Evolutionary conservation across 2,113 vertebrate genomes (phyloP).

Genomic region (Syrrhaptes paradoxus): DNA sequence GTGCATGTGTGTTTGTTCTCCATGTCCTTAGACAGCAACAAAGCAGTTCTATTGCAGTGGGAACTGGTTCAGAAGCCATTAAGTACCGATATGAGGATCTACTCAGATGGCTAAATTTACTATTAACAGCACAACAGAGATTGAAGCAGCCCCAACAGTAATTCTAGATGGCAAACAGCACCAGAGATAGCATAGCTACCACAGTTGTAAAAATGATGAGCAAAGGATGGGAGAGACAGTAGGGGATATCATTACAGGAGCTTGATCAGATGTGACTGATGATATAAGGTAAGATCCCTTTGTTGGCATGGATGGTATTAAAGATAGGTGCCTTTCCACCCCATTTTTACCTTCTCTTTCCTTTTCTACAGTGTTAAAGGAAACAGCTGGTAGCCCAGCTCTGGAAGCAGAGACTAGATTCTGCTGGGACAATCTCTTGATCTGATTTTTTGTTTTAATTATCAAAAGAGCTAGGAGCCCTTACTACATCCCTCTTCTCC

Average conservation of each 20-base stretch:
- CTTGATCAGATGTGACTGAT: not conserved
- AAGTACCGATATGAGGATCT: not conserved
- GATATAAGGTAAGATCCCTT: not conserved
- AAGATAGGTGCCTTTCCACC: not conserved
- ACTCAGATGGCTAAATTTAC: slow-evolving; percentile 15
- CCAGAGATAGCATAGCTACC: not conserved
- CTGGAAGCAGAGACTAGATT: not conserved
- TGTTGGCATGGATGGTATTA: not conserved
- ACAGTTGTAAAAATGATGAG: not conserved
- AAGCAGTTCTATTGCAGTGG: not conserved
- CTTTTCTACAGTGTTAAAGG: not conserved
- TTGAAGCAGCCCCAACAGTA: not conserved
- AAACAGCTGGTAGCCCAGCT: not conserved
- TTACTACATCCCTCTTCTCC: not conserved
- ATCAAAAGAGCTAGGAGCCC: not conserved
- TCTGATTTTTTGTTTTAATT: not conserved
- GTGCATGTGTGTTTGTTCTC: not conserved
- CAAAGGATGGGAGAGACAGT: not conserved
- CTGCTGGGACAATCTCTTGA: not conserved
- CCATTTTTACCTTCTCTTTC: not conserved
- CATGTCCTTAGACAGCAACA: slow-evolving; percentile 23
- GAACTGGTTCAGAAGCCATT: slow-evolving; percentile 31
- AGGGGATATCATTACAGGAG: not conserved
- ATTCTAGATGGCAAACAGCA: slow-evolving; percentile 16
- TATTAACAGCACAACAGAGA: slow-evolving; percentile 39